Evolutionary conservation across 2,888 invertebrate species (phyloP), one percentile per base, ranked within the genome.

Genomic region (Flabesymbios commensalis): DNA sequence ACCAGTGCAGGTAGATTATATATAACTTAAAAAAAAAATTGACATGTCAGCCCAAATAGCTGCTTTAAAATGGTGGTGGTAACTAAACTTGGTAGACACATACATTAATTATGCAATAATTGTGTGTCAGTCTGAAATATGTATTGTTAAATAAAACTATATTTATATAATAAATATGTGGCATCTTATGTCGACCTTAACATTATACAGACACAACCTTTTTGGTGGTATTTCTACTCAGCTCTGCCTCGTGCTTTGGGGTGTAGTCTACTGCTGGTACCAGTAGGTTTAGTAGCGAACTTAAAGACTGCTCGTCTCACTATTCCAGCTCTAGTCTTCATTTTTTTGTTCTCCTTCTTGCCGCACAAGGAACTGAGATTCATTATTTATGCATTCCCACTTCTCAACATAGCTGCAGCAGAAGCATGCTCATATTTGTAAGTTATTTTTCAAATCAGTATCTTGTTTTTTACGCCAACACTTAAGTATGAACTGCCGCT

Each of bases 321-420:
- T 24, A 41, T 72, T 49, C 77, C 80, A 7, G 74, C 79, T 1
- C 14, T 79, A 2, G 82, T 87, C 36, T 98, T 94, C 84, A 89
- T 99, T 58, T 78, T 90, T 29, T 80, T 95, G n/a, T 98, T 93
- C 82, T 99, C 98, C 10, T 87, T 96, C 78, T 84, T 99, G 67
- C 98, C 99, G 0, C 99, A 99, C 81, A 99, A 99, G 82, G 99
- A 99, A 84, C 86, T 98, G 39, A 87, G 99, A 55, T 99, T 99
- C 83, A 94, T 99, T 71, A 92, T 99, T 72, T 99, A 99, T 79
- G 90, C 92, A n/a, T 90, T 97, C 80, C 99, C 99, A 17, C 84
- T 98, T 71, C 86, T 98, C 62, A 97, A 98, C 84, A 87, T 92
- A 68, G 88, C 91, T 14, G 92, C 92, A 2, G 96, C 98, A 0